Evolutionary conservation across 2,888 invertebrate genomes (phyloP), one percentile per base, ranked within the genome.

Genomic region (Colostygia pectinataria): DNA sequence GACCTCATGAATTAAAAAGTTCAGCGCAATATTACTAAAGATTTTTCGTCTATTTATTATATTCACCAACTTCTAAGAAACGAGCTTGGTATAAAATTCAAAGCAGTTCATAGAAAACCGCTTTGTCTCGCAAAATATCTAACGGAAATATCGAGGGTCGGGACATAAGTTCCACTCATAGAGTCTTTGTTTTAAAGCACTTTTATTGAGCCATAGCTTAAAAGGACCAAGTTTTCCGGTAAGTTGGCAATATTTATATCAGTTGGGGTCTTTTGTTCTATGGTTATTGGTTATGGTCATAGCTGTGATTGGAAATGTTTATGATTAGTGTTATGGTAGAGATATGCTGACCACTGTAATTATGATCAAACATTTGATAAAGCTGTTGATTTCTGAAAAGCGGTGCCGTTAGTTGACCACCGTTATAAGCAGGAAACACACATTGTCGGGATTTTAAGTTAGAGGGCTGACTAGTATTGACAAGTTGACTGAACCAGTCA

Each of bases 181-280:
- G 60, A 55, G 72, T 71, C 69, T 76, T 75, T 74, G 71, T 73
- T 74, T 51, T 68, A 66, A 65, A 66, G 59, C 57, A 63, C 64
- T 68, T 70, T 70, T 68, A 69, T 65, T 63, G 66, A 64, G 57
- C 42, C 61, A 56, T 65, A 63, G 66, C 66, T 71, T 75, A 74
- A 76, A 74, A 55, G 57, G 57, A 57, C 59, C 59, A 65, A 70
- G 69, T 63, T 61, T 61, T 55, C 48, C 48, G 52, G 51, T 62
- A 61, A 57, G 65, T 64, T 64, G 65, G 63, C 66, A 69, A 70
- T 75, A 77, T 78, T 70, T 63, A 57, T 59, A 49, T 46, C 56
- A 52, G 53, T 61, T 56, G 48, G 56, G 58, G 54, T 53, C 54
- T 53, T 59, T 55, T 56, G 56, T 53, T 52, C 23, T 40, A 58